Evolutionary conservation across 2,888 invertebrate genomes (phyloP), one percentile per base, ranked within the genome.

Genomic region (Eustalomyia histrio): DNA sequence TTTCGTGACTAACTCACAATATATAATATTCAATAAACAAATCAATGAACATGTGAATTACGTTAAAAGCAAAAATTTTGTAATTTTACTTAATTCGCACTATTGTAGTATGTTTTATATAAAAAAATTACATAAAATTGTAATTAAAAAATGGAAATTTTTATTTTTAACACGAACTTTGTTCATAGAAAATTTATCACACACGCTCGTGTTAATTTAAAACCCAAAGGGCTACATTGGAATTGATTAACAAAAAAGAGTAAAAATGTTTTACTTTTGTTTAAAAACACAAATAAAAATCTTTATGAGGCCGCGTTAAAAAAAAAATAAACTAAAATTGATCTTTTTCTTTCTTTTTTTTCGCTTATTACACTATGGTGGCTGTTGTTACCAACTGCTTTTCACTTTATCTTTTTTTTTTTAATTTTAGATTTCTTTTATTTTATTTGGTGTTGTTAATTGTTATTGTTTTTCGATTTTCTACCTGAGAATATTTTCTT

Each of bases 181-280:
- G 64, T 76, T 68, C 43, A 72, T 29, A 67, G 14, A 69, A 61
- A 55, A 55, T 35, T 58, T 58, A 33, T 67, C 63, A 73, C 78
- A 72, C 64, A 9, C 74, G 86, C 68, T 87, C 88, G 88, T 88
- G 88, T 86, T 88, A 89, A 87, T 83, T 67, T 29, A 33, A 83
- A 84, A 83, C 81, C 85, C 85, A 83, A 86, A 83, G 85, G 89
- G 88, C 89, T 88, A 88, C 88, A 88, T 88, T 88, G 89, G 87
- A 86, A 88, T 86, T 74, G 83, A 68, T 86, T 52, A 76, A n/a
- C n/a, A n/a, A n/a, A n/a, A 29, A 80, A 73, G 64, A 21, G 58
- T 4, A 71, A 55, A 9, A 17, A 3, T 35, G 6, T 24, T 12
- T 29, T 57, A 7, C 12, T 14, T 18, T 24, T 21, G 10, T 21